These are phyloP conservation scores for Goniozus legneri DNA, from an alignment of 1,140 invertebrate genomes.

Conservation along the genomic window DNA sequence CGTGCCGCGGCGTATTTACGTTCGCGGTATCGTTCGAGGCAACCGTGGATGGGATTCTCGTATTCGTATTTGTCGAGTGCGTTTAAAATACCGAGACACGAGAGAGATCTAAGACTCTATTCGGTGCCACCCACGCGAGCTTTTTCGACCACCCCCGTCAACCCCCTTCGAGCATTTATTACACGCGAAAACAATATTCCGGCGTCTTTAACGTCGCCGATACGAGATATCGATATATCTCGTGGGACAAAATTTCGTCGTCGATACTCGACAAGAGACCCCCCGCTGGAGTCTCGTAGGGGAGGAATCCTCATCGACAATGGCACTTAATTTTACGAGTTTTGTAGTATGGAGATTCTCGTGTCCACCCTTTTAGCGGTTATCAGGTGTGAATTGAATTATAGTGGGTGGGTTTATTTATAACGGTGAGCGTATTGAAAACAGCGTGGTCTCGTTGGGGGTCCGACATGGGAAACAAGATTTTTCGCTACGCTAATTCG, in stretches of 20 bases:
- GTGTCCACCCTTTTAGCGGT: conserved; percentile 30
- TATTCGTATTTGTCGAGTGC: too few species aligned
- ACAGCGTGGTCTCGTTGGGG: too few species aligned
- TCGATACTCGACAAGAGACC: conserved; percentile 13
- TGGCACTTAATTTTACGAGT: conserved; percentile 40
- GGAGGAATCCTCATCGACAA: conserved; percentile 31
- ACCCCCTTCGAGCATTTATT: too few species aligned
- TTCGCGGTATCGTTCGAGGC: too few species aligned
- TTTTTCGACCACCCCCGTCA: conserved; percentile 4
- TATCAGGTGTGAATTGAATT: conserved; percentile 46
- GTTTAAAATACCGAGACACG: conserved; percentile 5
- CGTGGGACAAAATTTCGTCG: not conserved
- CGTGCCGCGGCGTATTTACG: too few species aligned
- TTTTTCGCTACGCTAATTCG: too few species aligned
- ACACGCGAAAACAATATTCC: not conserved
- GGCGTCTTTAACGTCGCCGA: conserved; percentile 11
- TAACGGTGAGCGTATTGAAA: too few species aligned
- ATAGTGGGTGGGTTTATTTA: conserved; percentile 35
- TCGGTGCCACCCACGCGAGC: conserved; percentile 10
- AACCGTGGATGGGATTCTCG: too few species aligned
- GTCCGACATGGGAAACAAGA: too few species aligned
- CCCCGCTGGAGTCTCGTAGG: conserved; percentile 23
- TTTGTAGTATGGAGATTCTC: conserved; percentile 43
- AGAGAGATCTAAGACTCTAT: conserved; percentile 11
- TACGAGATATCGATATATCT: conserved; percentile 4